A percentile compares a stretch with the other conserved stretches of the same genome.
phyloP scores from a whole-genome alignment of 2,888 invertebrate species.

The Lacanobia wlatinum region DNA sequence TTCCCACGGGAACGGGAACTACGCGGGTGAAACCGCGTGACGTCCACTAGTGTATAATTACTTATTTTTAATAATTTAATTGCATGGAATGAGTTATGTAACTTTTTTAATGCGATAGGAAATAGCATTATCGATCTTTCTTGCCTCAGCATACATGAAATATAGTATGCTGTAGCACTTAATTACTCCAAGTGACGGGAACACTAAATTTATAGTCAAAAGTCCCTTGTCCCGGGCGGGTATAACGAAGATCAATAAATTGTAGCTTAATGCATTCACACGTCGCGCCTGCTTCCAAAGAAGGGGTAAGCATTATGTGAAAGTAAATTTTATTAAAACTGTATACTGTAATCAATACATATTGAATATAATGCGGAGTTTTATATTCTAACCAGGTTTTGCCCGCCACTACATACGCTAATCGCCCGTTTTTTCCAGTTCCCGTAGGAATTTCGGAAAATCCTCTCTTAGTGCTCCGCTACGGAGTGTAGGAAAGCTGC shows the following conservation, averaged over 20 bases:
- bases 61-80: too few relatives aligned
- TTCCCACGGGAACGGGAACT: too few relatives aligned
- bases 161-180: slow-evolving; percentile 37
- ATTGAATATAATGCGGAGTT: neutral
- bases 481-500: too few relatives aligned
- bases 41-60: too few relatives aligned
- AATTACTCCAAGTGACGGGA: slow-evolving; percentile 53
- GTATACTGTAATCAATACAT: too few relatives aligned
- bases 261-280: slow-evolving; percentile 61
- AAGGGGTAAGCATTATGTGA: neutral
- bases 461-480: too few relatives aligned
- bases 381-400: too few relatives aligned
- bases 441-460: too few relatives aligned
- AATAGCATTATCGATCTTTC: neutral
- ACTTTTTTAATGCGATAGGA: neutral
- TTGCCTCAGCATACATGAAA: slow-evolving; percentile 12
- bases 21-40: too few relatives aligned
- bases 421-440: too few relatives aligned
- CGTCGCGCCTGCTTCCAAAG: neutral
- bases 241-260: slow-evolving; percentile 47
- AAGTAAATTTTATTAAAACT: too few relatives aligned
- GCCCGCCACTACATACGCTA: too few relatives aligned
- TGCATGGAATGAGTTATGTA: neutral
- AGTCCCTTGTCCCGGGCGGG: slow-evolving; percentile 48
- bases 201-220: slow-evolving; percentile 56